Conservation (phyloP, 2,888 invertebrate species). For the Lochmaea crataegi region DNA sequence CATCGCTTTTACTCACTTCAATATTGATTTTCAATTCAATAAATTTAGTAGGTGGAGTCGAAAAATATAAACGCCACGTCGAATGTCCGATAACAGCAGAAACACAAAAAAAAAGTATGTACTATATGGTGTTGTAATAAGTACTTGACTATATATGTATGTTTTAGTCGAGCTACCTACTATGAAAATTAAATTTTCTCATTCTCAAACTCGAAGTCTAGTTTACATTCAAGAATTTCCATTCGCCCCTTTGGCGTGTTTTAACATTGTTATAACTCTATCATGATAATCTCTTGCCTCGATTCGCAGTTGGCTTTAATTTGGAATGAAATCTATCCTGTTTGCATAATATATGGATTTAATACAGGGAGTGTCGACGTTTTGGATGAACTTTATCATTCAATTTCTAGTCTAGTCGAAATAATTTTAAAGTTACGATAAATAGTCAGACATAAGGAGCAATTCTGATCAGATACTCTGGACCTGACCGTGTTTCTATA, state of each 20-base stretch:
- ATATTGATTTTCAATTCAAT: constrained; percentile 14
- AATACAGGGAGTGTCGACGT: not conserved
- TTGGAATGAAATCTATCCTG: constrained; percentile 31
- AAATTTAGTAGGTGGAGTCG: not conserved
- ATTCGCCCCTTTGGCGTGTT: constrained; percentile 51
- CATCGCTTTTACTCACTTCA: not conserved
- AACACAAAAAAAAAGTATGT: no score
- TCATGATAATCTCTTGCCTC: constrained; percentile 53
- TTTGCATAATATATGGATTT: constrained; percentile 28
- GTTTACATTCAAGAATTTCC: constrained; percentile 47
- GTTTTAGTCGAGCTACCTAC: constrained; percentile 50
- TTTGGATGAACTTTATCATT: not conserved
- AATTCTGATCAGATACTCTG: no score
- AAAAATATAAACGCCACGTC: constrained; percentile 1
- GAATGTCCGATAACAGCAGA: not conserved
- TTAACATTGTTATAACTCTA: constrained; percentile 60
- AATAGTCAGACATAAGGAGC: no score
- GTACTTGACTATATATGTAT: no score
- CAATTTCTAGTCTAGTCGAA: not conserved
- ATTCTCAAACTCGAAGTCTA: constrained; percentile 33
- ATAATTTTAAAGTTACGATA: no score
- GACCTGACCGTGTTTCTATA: no score
- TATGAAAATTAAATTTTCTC: constrained; percentile 49
- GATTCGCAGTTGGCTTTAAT: constrained; percentile 51
- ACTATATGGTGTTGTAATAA: no score